Evolutionary conservation across 2,797 vertebrate genomes (phyloP).

Genomic region (Catostomus latipinnis): DNA sequence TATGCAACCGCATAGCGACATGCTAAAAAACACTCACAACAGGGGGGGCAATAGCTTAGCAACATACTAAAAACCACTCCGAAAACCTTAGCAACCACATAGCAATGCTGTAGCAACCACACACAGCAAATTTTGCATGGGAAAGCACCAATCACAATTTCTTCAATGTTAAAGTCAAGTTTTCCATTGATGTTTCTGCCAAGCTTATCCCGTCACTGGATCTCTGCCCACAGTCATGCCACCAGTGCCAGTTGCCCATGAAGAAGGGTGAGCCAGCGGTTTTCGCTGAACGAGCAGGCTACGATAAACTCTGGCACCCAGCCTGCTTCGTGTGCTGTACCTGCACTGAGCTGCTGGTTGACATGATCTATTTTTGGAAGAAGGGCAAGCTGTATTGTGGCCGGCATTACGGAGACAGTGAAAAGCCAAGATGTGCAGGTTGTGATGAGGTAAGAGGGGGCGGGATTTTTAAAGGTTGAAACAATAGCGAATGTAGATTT

Average conservation of each 20-base stretch:
- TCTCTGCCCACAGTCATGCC: slow-evolving; percentile 80
- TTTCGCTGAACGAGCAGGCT: slow-evolving; percentile 93
- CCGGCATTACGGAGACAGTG: slow-evolving; percentile 96
- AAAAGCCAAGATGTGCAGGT: slow-evolving; percentile 94
- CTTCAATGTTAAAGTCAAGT: no score
- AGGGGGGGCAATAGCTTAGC: no score
- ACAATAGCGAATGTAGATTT: no score
- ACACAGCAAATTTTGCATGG: no score
- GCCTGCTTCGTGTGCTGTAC: slow-evolving; percentile 92
- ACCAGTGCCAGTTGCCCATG: slow-evolving; percentile 87
- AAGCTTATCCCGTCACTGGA: slow-evolving; percentile 5
- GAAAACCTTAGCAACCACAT: no score
- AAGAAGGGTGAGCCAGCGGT: slow-evolving; percentile 90
- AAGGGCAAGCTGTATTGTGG: slow-evolving; percentile 93
- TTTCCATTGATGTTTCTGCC: slow-evolving; percentile 18
- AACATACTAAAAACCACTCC: no score
- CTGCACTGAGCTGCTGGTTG: slow-evolving; percentile 92
- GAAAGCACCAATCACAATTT: no score
- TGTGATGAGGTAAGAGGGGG: slow-evolving; percentile 89
- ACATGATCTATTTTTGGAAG: slow-evolving; percentile 99
- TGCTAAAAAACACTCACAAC: no score
- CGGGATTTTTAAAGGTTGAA: neutral
- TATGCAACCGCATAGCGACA: no score
- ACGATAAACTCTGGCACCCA: slow-evolving; percentile 95
- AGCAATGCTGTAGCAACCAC: no score